Conservation (phyloP, 2,113 vertebrate genomes). For the Psittacus erithacus region DNA sequence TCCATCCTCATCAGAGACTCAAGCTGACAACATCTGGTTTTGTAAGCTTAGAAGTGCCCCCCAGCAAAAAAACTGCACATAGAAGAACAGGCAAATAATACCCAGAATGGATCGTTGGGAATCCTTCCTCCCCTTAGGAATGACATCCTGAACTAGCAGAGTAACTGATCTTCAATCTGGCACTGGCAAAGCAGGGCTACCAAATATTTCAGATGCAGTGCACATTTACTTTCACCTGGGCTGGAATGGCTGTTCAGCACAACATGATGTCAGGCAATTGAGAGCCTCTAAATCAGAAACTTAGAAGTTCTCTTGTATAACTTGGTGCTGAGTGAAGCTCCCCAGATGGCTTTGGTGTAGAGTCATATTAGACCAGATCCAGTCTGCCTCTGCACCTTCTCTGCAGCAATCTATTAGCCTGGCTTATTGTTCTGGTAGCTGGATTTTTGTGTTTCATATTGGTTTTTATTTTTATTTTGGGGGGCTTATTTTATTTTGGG, state of each 20-base stretch:
- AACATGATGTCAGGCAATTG: no score
- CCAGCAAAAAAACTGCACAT: background rate
- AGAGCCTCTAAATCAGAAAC: background rate
- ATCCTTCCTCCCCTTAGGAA: background rate
- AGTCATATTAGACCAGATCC: background rate
- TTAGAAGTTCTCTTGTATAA: background rate
- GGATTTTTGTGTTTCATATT: background rate
- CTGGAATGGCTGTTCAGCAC: background rate
- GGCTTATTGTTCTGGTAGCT: background rate
- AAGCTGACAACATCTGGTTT: background rate
- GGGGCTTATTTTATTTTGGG: background rate
- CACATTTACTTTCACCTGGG: background rate
- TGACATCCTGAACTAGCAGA: background rate
- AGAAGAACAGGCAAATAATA: background rate
- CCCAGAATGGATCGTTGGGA: rapidly evolving
- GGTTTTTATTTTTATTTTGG: background rate
- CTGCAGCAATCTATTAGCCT: background rate
- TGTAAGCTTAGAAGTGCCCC: background rate
- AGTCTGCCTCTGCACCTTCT: background rate
- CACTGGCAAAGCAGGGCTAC: background rate
- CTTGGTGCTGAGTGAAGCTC: background rate
- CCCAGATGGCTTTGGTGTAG: rapidly evolving
- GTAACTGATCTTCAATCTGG: background rate
- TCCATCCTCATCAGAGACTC: background rate
- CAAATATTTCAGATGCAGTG: background rate